Percentiles rank a stretch among this genome's conserved stretches.
Evolutionary conservation across 2,113 vertebrate species (phyloP).

Genomic region (Peromyscus maniculatus): DNA sequence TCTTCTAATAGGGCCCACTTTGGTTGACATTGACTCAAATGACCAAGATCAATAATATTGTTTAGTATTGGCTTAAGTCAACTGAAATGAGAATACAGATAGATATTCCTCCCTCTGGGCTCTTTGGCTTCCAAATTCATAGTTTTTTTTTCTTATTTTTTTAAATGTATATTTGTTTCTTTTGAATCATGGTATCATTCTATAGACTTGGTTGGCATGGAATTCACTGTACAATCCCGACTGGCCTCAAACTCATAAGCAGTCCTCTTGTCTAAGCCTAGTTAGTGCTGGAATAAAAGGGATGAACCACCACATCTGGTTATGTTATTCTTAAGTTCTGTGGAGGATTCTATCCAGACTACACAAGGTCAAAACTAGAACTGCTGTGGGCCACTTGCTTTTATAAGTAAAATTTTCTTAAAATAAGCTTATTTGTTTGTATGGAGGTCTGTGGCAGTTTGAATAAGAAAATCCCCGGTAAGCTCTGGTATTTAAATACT

Average conservation of each 20-base stretch:
- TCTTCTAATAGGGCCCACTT: background rate
- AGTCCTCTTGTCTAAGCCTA: background rate
- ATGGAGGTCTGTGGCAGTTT: background rate
- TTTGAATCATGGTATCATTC: background rate
- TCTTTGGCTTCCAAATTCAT: background rate
- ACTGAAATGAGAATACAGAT: background rate
- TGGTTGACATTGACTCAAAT: conserved; percentile 43
- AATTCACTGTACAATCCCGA: background rate
- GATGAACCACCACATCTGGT: too few species aligned
- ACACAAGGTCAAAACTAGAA: background rate
- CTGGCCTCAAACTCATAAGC: too few species aligned
- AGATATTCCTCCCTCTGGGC: background rate
- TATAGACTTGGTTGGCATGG: background rate
- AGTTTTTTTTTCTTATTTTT: background rate
- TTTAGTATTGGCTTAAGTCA: background rate
- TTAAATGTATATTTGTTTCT: background rate
- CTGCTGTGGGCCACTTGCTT: background rate
- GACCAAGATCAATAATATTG: background rate
- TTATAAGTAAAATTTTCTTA: background rate
- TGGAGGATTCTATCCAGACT: background rate
- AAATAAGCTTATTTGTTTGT: background rate
- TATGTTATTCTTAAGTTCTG: background rate
- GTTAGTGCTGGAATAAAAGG: background rate
- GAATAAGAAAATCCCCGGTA: background rate
- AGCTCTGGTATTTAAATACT: too few species aligned